A percentile compares a stretch with the other conserved stretches of the same genome.
These are phyloP conservation scores for Geophilus truncorum DNA, from an alignment of 2,888 invertebrate species.

Conservation along the genomic window DNA sequence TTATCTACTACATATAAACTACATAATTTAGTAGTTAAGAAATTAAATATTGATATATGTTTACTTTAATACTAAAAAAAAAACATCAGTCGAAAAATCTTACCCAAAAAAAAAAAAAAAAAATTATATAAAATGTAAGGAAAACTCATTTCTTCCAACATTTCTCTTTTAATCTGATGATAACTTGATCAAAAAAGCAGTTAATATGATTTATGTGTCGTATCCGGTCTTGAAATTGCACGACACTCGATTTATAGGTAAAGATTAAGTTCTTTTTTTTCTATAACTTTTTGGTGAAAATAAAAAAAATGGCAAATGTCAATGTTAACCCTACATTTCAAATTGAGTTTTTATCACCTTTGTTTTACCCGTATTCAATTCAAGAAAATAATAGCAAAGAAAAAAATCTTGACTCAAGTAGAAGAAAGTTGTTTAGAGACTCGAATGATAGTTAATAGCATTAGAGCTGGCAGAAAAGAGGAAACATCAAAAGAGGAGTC, in stretches of 20 bases:
- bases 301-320: too few species aligned
- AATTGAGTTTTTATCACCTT: background rate
- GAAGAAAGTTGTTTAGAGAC: background rate
- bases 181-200: background rate
- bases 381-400: background rate
- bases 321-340: background rate
- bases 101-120: too few species aligned
- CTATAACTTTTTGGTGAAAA: background rate
- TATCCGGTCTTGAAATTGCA: background rate
- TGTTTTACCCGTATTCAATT: background rate
- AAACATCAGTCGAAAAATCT: too few species aligned
- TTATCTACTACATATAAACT: too few species aligned
- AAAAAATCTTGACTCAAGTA: background rate
- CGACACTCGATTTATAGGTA: background rate
- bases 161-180: background rate
- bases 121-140: too few species aligned
- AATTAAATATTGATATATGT: too few species aligned
- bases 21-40: too few species aligned
- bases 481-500: background rate
- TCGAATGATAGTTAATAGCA: conserved; percentile 13
- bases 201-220: background rate
- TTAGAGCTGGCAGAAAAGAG: conserved; percentile 5
- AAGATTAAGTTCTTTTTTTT: background rate
- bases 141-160: too few species aligned
- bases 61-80: too few species aligned